Conservation (phyloP, 2,797 vertebrate genomes). For the Sebastes ruberrimus region DNA sequence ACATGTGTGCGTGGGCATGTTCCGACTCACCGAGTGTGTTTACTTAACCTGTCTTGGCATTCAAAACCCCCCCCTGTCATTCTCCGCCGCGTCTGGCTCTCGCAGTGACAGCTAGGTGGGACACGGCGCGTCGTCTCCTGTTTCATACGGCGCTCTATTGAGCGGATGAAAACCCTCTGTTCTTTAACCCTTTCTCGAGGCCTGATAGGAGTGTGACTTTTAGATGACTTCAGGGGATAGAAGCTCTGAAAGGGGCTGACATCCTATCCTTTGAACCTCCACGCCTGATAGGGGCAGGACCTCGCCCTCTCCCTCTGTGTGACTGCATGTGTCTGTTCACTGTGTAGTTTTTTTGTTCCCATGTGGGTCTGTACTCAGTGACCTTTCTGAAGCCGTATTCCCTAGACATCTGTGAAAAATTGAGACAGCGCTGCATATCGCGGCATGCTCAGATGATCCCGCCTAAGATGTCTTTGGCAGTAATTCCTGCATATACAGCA, state of each 20-base stretch:
- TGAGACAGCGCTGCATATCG: conserved; percentile 3
- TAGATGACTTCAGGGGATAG: conserved; percentile 75
- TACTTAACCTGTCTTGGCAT: conserved; percentile 74
- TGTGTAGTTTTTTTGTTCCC: conserved; percentile 30
- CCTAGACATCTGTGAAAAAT: conserved; percentile 34
- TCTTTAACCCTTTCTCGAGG: conserved; percentile 39
- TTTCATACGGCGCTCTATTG: conserved; percentile 61
- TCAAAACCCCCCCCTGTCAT: conserved; percentile 60
- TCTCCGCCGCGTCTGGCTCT: conserved; percentile 52
- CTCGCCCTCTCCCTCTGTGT: conserved; percentile 52
- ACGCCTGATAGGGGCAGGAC: conserved; percentile 63
- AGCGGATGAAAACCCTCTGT: conserved; percentile 55
- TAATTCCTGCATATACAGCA: conserved; percentile 18
- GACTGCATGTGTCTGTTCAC: conserved; percentile 52
- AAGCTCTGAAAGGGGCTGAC: conserved; percentile 70
- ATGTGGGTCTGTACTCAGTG: conserved; percentile 47
- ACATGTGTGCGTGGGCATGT: conserved; percentile 36
- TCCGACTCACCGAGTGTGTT: conserved; percentile 60
- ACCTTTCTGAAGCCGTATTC: conserved; percentile 60
- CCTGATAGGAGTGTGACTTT: conserved; percentile 59
- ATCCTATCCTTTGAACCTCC: conserved; percentile 76
- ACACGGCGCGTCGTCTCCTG: conserved; percentile 47
- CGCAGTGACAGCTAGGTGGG: conserved; percentile 72
- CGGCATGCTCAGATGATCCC: conserved; percentile 17
- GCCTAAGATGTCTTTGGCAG: conserved; percentile 26